Conservation (phyloP, 2,797 vertebrate genomes). For the Trichosurus vulpecula region DNA sequence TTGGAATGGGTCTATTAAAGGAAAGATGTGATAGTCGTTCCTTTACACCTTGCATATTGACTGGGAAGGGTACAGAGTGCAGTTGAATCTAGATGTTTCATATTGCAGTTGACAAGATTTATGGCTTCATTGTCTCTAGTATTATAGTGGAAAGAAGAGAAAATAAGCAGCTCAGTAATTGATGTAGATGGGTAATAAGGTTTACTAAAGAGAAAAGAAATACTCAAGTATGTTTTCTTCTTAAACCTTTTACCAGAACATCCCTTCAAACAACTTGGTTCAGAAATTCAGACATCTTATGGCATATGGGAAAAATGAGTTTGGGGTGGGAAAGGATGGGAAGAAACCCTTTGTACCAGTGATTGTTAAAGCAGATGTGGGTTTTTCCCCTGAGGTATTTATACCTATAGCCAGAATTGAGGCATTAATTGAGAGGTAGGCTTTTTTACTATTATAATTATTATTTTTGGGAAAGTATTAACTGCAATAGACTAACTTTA, state of each 20-base stretch:
- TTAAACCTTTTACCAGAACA: slow-evolving; percentile 52
- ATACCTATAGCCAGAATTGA: slow-evolving; percentile 48
- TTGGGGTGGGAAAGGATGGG: slow-evolving; percentile 19
- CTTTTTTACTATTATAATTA: slow-evolving; percentile 34
- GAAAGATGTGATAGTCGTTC: slow-evolving; percentile 31
- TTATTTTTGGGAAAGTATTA: slow-evolving; percentile 62
- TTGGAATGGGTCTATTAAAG: slow-evolving; percentile 30
- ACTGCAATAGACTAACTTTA: slow-evolving; percentile 60
- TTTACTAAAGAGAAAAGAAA: slow-evolving; percentile 48
- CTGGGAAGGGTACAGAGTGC: slow-evolving; percentile 37
- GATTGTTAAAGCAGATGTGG: slow-evolving; percentile 65
- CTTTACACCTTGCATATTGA: slow-evolving; percentile 14
- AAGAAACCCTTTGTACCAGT: slow-evolving; percentile 17
- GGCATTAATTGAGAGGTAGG: slow-evolving; percentile 50
- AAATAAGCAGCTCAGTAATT: slow-evolving; percentile 1
- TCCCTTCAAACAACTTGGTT: slow-evolving; percentile 39
- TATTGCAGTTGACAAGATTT: slow-evolving; percentile 25
- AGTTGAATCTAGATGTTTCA: slow-evolving; percentile 24
- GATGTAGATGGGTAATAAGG: slow-evolving; percentile 34
- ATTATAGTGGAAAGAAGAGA: slow-evolving; percentile 17
- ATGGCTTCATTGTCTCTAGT: background rate
- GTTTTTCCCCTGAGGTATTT: slow-evolving; percentile 57
- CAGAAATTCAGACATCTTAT: slow-evolving; percentile 57
- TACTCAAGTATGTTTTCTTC: slow-evolving; percentile 46
- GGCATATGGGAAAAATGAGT: slow-evolving; percentile 64